Conservation (phyloP, 2,113 vertebrate species). For the Brachyhypopomus gauderio region DNA sequence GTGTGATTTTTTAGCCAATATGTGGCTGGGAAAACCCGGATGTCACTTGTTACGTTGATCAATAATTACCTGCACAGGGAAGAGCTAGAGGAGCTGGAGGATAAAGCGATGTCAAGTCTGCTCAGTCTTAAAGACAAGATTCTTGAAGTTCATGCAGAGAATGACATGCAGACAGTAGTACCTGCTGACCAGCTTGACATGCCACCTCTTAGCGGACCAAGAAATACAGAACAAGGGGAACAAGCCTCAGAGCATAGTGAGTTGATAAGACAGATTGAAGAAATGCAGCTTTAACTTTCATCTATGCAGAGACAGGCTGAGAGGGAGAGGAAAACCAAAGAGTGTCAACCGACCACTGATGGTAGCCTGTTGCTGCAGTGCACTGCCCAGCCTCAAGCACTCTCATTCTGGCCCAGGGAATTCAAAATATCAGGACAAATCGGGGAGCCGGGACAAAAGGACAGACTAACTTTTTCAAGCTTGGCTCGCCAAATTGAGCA, state of each 20-base stretch:
- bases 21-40: neutral
- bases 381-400: neutral
- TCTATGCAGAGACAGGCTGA: neutral
- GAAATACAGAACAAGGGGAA: neutral
- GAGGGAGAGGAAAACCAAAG: neutral
- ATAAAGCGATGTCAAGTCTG: neutral
- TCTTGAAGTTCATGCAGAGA: neutral
- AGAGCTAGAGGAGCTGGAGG: slow-evolving; percentile 8
- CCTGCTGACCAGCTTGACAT: too few relatives aligned
- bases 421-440: slow-evolving; percentile 2
- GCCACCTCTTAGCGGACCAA: too few relatives aligned
- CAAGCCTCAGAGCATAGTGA: neutral
- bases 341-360: neutral
- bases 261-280: slow-evolving; percentile 9
- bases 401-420: slow-evolving; percentile 2
- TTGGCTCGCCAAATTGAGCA: neutral
- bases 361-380: neutral
- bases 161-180: neutral
- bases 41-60: neutral
- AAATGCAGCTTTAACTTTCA: neutral
- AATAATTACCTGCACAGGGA: slow-evolving; percentile 6
- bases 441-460: neutral
- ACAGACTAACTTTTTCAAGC: neutral
- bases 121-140: slow-evolving; percentile 21
- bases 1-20: neutral